Evolutionary conservation across 2,797 vertebrate genomes (phyloP), one percentile per base, ranked within the genome.

Genomic region (Diplodus puntazzo): DNA sequence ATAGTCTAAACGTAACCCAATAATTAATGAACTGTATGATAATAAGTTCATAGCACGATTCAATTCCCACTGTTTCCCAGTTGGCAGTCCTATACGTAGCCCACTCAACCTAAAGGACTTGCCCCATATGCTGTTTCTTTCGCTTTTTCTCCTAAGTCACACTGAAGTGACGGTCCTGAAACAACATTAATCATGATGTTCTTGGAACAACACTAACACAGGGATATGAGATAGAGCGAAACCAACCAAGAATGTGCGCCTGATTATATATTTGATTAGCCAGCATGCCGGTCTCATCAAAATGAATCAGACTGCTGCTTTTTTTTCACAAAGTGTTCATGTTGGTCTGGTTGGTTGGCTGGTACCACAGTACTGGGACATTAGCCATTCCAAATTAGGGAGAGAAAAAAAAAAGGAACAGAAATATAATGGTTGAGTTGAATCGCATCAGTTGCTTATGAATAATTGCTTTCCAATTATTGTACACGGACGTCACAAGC

Each of bases 381-480:
- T 39, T 20, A 45, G 42, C 30, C 10, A 13, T 62, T 64, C 4
- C n/a, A 53, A 59, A 71, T 75, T 20, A 42, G 49, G 6, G 23
- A 42, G 13, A 42, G 34, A 63, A 34, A 11, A 9, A 18, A 27
- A 27, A 27, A 2, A 8, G 11, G 17, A 39, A 39, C 11, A 10
- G 13, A 27, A 21, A 42, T 42, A 12, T 12, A 60, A 21, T 48
- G 3, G 20, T 49, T 58, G 12, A 49, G 10, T 42, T 25, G 52
- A 81, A 65, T 72, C 46, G 53, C 23, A 75, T n/a, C 23, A 52
- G 10, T 23, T 49, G 23, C 42, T 21, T 53, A 11, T 68, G 48
- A 39, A 52, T 39, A 53, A 76, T 78, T 61, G 48, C 49, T 54
- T 66, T 77, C 76, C 69, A 80, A 4, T 85, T 73, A 61, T 65